Evolutionary conservation across 2,888 invertebrate genomes (phyloP), one percentile per base, ranked within the genome.

Genomic region (Patella ulyssiponensis): DNA sequence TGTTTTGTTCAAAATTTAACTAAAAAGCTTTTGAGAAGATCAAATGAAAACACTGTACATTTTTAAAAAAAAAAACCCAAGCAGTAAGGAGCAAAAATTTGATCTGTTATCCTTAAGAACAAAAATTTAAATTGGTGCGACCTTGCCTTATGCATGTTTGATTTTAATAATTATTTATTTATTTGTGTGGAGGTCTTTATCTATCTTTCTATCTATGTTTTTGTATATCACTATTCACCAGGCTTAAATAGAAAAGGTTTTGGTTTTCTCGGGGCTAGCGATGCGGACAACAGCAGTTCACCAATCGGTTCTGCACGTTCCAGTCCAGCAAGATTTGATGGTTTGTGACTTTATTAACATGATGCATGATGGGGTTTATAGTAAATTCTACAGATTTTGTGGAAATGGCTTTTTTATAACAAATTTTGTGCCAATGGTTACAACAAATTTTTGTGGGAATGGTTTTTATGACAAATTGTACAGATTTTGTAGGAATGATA

Each of bases 261-360:
- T 52, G 52, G 52, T n/a, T 72, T 51, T 69, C 75, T 77, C 74
- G 84, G 85, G 69, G 78, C 83, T 75, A 78, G 76, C 78, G 81
- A 83, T 17, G 74, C 79, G 58, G 85, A 85, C 69, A 82, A 84
- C 78, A 80, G 79, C 64, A 81, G 77, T n/a, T 87, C 87, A 44
- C 81, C 85, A 14, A 81, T 79, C 12, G 84, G 83, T 74, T 86
- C 87, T 9, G 87, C 86, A 79, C 79, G 89, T 44, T 87, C 87
- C n/a, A 88, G 88, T 81, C 89, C 89, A 69, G 86, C 82, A n/a
- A 79, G 86, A 76, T 86, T 81, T 79, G 89, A 89, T 79, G 84
- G 89, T 88, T 83, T 85, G 87, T 79, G 51, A 77, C 3, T 20
- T 54, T 78, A 77, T 77, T 79, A 79, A 77, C 27, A 14, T 56